A percentile compares a stretch with the other conserved stretches of the same genome.
Conservation (phyloP, 1,140 invertebrate species). For the Procambarus virginalis region DNA sequence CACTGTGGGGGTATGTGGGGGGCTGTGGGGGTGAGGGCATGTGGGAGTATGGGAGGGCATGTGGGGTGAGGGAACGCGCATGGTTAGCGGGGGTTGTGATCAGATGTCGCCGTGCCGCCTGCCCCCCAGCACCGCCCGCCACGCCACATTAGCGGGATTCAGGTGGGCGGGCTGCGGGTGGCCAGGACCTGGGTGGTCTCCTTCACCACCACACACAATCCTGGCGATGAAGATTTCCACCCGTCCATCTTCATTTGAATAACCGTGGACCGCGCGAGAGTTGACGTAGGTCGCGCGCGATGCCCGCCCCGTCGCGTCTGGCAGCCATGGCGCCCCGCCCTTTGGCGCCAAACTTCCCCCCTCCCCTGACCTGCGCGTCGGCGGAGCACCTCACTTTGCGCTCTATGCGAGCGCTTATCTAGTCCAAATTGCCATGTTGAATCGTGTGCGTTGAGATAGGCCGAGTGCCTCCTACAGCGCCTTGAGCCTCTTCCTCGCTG, state of each 20-base stretch:
- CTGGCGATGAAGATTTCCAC: slow-evolving; percentile 62
- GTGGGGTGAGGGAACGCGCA: slow-evolving; percentile 23
- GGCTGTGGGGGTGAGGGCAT: not conserved
- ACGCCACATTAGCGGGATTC: slow-evolving; percentile 54
- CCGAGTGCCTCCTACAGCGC: slow-evolving; percentile 27
- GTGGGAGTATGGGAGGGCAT: not conserved
- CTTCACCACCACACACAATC: slow-evolving; percentile 21
- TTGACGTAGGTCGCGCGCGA: slow-evolving; percentile 16
- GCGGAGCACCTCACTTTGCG: slow-evolving; percentile 12
- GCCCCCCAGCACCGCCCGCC: not conserved
- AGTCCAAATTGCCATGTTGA: slow-evolving; percentile 55
- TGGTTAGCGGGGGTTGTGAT: slow-evolving; percentile 51
- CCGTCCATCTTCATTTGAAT: slow-evolving; percentile 63
- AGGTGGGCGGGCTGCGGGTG: slow-evolving; percentile 19
- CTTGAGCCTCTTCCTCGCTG: too few relatives aligned
- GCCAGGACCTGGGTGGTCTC: slow-evolving; percentile 53
- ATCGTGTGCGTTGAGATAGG: slow-evolving; percentile 23
- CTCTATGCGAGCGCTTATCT: slow-evolving; percentile 40
- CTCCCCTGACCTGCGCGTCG: not conserved
- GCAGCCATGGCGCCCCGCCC: not conserved
- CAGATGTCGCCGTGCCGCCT: slow-evolving; percentile 30
- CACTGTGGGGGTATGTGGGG: not conserved
- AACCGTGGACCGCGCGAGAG: not conserved
- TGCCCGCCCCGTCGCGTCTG: not conserved
- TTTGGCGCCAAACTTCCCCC: not conserved